Evolutionary conservation across 2,888 invertebrate genomes (phyloP).

Genomic region (Athripsodes cinereus): DNA sequence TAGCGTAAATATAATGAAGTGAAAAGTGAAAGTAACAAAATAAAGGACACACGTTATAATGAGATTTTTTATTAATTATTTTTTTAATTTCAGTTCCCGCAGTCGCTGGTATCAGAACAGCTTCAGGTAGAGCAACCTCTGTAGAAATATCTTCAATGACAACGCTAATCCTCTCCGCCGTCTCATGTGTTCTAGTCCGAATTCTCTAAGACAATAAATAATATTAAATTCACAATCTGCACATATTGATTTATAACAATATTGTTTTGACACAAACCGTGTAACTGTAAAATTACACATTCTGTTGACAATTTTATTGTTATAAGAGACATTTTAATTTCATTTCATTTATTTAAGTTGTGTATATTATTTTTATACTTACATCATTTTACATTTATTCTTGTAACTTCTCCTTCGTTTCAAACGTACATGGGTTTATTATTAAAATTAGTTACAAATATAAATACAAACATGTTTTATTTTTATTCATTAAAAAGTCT

Average conservation of each 20-base stretch:
- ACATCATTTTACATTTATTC: not conserved
- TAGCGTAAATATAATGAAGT: too few species aligned
- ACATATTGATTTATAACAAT: too few species aligned
- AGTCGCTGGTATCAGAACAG: not conserved
- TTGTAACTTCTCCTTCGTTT: not conserved
- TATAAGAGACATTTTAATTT: not conserved
- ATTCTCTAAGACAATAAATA: not conserved
- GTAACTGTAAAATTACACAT: not conserved
- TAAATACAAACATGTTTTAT: not conserved
- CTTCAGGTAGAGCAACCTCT: not conserved
- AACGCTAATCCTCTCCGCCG: not conserved
- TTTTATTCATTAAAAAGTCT: conserved; percentile 4
- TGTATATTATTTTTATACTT: conserved; percentile 1
- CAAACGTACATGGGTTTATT: conserved; percentile 1
- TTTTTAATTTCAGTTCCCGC: not conserved
- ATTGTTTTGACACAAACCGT: too few species aligned
- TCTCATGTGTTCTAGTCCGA: not conserved
- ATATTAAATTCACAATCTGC: not conserved
- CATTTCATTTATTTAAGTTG: not conserved
- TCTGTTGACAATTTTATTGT: not conserved
- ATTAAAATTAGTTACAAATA: not conserved
- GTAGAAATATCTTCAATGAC: not conserved
- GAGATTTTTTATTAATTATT: too few species aligned
- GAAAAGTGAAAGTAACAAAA: too few species aligned
- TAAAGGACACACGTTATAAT: too few species aligned